A percentile compares a stretch with the other conserved stretches of the same genome.
Evolutionary conservation across 2,888 invertebrate species (phyloP).

Genomic region (Cantharis flavilabris): DNA sequence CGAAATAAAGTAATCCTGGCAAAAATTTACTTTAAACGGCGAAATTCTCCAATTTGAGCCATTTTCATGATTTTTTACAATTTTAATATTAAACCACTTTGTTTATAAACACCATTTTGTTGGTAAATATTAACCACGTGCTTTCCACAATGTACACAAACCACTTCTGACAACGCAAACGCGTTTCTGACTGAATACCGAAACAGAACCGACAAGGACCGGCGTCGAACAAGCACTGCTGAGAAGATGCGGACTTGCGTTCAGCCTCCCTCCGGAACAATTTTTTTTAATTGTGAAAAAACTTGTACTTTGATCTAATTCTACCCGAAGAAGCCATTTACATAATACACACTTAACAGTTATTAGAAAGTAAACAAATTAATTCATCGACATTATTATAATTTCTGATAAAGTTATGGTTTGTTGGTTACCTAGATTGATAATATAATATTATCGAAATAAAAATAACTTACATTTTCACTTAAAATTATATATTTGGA

Average conservation of each 20-base stretch:
- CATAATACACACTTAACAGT: neutral
- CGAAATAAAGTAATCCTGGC: neutral
- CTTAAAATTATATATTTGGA: neutral
- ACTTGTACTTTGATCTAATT: neutral
- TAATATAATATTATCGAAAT: neutral
- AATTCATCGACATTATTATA: neutral
- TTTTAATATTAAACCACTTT: neutral
- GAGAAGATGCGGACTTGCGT: neutral
- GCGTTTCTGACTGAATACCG: neutral
- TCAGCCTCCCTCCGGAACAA: neutral
- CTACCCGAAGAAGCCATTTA: neutral
- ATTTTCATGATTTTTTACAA: neutral
- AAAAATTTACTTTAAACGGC: neutral
- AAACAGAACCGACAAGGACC: neutral
- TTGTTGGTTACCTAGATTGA: neutral
- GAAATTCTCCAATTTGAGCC: neutral
- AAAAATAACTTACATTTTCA: neutral
- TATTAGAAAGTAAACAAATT: neutral
- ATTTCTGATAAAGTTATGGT: neutral
- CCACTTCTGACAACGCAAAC: neutral
- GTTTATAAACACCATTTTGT: neutral
- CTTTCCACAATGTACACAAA: neutral
- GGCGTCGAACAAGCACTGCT: neutral
- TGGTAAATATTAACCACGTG: neutral
- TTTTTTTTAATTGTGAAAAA: neutral